phyloP scores from a whole-genome alignment of 2,113 vertebrate genomes.

The Thalassarche chlororhynchos region DNA sequence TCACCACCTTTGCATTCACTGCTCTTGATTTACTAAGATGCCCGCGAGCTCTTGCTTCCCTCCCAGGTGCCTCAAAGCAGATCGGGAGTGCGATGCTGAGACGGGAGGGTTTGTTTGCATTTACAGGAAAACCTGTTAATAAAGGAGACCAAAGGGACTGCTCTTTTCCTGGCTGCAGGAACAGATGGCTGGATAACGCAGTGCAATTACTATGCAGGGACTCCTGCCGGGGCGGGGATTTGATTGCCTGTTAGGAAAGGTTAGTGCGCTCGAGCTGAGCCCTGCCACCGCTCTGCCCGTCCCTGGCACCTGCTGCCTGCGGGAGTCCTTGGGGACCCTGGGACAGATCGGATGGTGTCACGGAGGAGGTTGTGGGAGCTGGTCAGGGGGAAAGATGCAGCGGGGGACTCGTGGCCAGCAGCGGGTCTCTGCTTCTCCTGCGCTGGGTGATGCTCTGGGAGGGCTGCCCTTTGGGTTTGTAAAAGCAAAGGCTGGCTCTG shows the following conservation, averaged over 20 bases:
- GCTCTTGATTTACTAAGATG: not conserved
- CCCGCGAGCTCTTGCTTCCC: not conserved
- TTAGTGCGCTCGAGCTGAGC: not conserved
- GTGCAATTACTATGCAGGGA: conserved; percentile 29
- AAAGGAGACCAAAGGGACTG: conserved; percentile 35
- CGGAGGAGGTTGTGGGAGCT: not conserved
- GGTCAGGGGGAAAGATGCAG: not conserved
- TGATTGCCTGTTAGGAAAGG: not conserved
- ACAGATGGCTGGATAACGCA: conserved; percentile 44
- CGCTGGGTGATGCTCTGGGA: not conserved
- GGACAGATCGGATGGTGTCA: not conserved
- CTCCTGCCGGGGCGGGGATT: not conserved
- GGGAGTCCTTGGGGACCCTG: not conserved
- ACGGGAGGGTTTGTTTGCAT: conserved; percentile 38
- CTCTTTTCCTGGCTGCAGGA: conserved; percentile 29
- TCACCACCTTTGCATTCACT: not conserved
- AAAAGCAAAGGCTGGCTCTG: not conserved
- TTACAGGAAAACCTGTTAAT: conserved; percentile 47
- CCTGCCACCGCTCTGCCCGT: not conserved
- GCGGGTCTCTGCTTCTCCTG: not conserved
- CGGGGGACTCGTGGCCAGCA: fast-evolving
- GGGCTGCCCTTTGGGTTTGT: not conserved
- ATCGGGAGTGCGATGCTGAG: not conserved
- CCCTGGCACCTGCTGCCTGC: not conserved
- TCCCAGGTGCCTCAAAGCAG: not conserved